Conservation (phyloP, 2,888 invertebrate genomes). For the Aplocera efformata region DNA sequence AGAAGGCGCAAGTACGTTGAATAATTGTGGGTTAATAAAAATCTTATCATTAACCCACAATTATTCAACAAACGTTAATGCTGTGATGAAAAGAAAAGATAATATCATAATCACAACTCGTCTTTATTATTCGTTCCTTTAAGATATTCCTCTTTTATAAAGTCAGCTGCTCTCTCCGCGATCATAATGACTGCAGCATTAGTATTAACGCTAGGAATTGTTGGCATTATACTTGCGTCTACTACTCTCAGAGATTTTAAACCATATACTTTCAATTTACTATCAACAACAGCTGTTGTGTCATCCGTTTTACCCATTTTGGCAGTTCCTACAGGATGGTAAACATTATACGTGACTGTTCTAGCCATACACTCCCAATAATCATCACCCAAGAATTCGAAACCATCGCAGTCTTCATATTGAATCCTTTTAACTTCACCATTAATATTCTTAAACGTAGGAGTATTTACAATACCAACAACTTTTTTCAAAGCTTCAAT, state of each 20-base stretch:
- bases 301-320: slow-evolving; percentile 61
- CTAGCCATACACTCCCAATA: slow-evolving; percentile 72
- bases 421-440: slow-evolving; percentile 58
- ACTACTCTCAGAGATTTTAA: slow-evolving; percentile 55
- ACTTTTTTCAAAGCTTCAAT: slow-evolving; percentile 54
- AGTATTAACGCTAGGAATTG: slow-evolving; percentile 65
- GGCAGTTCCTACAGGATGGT: slow-evolving; percentile 68
- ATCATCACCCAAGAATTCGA: slow-evolving; percentile 49
- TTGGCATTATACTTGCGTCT: slow-evolving; percentile 71
- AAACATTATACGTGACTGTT: slow-evolving; percentile 64
- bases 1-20: no score
- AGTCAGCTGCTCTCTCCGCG: slow-evolving; percentile 66
- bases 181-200: slow-evolving; percentile 72
- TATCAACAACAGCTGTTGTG: slow-evolving; percentile 54
- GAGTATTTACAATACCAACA: slow-evolving; percentile 53
- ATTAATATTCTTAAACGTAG: slow-evolving; percentile 48
- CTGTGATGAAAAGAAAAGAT: no score
- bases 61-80: no score
- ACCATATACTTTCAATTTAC: slow-evolving; percentile 50
- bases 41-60: no score
- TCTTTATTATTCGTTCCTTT: slow-evolving; percentile 35
- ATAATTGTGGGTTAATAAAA: no score
- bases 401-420: slow-evolving; percentile 53
- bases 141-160: slow-evolving; percentile 56
- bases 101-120: slow-evolving; percentile 42